Conservation (phyloP, 2,888 invertebrate genomes). For the Caradrina clavipalpis region DNA sequence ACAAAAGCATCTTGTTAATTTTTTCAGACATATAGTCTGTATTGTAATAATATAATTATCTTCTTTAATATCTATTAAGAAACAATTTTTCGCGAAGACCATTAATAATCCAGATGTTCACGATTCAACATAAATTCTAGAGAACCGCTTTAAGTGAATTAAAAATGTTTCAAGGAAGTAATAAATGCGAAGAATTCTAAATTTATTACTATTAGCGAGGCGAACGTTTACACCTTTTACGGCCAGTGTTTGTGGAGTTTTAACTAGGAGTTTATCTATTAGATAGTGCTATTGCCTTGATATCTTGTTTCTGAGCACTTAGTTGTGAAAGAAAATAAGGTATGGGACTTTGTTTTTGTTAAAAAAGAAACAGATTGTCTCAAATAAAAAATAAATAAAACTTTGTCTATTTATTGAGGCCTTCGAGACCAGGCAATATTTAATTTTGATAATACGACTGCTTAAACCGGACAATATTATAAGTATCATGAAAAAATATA, state of each 20-base stretch:
- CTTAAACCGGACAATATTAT: too few species aligned
- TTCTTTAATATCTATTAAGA: slow-evolving; percentile 3
- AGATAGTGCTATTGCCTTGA: too few species aligned
- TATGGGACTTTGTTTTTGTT: too few species aligned
- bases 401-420: too few species aligned
- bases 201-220: slow-evolving; percentile 41
- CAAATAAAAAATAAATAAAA: too few species aligned
- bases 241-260: not conserved
- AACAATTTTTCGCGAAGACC: slow-evolving; percentile 28
- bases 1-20: not conserved
- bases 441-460: too few species aligned
- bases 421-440: too few species aligned
- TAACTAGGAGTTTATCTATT: too few species aligned
- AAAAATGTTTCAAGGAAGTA: slow-evolving; percentile 53
- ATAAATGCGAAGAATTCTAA: slow-evolving; percentile 50
- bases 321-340: too few species aligned
- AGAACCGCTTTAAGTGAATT: slow-evolving; percentile 42
- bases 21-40: not conserved
- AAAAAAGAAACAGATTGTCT: too few species aligned
- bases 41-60: not conserved
- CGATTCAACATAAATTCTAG: slow-evolving; percentile 49
- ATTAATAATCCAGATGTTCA: slow-evolving; percentile 57
- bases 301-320: too few species aligned
- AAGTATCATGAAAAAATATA: too few species aligned
- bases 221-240: slow-evolving; percentile 31